Conservation (phyloP, 2,797 vertebrate species). For the Gorsachius magnificus region DNA sequence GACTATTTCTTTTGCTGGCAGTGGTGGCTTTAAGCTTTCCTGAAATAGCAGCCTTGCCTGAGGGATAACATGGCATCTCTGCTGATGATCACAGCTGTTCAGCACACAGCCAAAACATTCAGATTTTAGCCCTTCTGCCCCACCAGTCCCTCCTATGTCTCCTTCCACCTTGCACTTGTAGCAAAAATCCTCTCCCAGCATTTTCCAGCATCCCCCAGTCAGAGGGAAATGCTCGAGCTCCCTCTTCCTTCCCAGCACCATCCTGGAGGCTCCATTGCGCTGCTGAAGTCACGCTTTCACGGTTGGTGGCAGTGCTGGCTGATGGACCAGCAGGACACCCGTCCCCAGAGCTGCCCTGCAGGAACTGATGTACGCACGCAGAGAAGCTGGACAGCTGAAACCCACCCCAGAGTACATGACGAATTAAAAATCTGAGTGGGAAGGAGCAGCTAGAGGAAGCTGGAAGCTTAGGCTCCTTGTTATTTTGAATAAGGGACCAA, state of each 20-base stretch:
- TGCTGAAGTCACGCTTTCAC: fast-evolving
- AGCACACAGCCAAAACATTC: background rate
- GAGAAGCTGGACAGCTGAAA: background rate
- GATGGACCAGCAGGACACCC: background rate
- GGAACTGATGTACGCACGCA: background rate
- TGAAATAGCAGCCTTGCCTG: background rate
- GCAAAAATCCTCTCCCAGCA: background rate
- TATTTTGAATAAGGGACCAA: background rate
- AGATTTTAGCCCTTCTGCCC: background rate
- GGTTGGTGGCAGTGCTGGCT: background rate
- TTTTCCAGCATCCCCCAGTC: background rate
- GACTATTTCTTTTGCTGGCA: background rate
- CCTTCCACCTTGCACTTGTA: background rate
- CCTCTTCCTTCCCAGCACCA: background rate
- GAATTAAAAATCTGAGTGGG: background rate
- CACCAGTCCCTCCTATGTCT: background rate
- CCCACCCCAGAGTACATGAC: background rate
- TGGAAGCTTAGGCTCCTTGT: background rate
- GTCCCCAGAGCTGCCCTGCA: background rate
- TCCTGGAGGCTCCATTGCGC: background rate
- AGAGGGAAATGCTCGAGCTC: background rate
- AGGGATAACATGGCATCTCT: background rate
- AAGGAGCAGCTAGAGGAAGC: background rate
- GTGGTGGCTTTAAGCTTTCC: background rate
- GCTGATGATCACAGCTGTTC: background rate